Percentiles rank a stretch among this genome's conserved stretches.
phyloP scores from a whole-genome alignment of 2,888 invertebrate species.

The Empis livida region DNA sequence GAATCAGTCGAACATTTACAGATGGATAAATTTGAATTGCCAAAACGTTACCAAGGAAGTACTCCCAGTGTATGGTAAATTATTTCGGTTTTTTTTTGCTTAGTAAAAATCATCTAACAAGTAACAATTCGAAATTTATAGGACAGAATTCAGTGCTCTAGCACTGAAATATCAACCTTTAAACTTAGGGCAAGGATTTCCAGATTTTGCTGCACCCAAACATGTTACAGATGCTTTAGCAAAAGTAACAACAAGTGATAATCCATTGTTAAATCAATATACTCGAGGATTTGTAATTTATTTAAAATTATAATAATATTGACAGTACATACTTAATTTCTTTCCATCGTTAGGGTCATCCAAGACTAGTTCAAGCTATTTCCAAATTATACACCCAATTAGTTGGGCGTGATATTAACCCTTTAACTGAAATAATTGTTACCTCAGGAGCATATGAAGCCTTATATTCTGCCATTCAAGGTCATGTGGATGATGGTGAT shows the following conservation, averaged over 20 bases:
- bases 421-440: conserved; percentile 74
- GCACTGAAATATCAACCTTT: conserved; percentile 74
- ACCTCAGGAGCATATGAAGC: conserved; percentile 93
- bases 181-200: conserved; percentile 93
- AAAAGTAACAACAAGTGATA: conserved; percentile 50
- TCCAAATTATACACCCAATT: conserved; percentile 74
- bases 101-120: neutral
- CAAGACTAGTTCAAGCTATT: conserved; percentile 71
- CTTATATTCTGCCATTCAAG: conserved; percentile 69
- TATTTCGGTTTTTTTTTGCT: neutral
- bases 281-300: conserved; percentile 80
- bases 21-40: conserved; percentile 33
- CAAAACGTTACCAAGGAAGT: conserved; percentile 31
- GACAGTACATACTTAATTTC: neutral
- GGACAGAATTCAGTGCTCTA: conserved; percentile 85
- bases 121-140: conserved; percentile 26
- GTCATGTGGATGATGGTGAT: conserved; percentile 74
- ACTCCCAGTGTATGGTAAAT: conserved; percentile 31
- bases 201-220: conserved; percentile 78
- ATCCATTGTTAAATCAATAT: conserved; percentile 78
- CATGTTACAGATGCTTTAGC: conserved; percentile 67
- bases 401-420: conserved; percentile 62
- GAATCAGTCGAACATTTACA: neutral
- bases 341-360: conserved; percentile 60
- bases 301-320: neutral